Evolutionary conservation across 2,797 vertebrate genomes (phyloP).

Genomic region (Nothura maculosa): DNA sequence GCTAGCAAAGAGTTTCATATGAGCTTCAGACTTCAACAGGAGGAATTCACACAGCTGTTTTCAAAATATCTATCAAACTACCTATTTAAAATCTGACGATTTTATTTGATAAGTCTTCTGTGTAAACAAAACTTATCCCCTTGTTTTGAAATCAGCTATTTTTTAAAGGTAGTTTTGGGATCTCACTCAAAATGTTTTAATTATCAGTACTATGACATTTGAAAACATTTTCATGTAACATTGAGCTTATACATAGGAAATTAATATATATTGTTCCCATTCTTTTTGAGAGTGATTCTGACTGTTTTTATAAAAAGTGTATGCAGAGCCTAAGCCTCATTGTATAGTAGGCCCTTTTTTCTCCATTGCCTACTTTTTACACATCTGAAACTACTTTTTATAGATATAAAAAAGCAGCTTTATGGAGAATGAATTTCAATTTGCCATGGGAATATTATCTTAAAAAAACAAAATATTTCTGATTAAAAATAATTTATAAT

Average conservation of each 20-base stretch:
- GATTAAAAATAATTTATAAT: no score
- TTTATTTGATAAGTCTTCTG: background rate
- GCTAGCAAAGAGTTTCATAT: background rate
- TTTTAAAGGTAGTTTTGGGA: background rate
- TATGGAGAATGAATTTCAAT: background rate
- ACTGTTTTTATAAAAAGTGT: accelerated
- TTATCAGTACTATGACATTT: background rate
- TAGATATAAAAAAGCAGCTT: background rate
- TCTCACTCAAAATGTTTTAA: background rate
- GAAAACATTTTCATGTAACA: background rate
- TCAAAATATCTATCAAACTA: background rate
- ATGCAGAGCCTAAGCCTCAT: background rate
- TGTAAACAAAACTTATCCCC: background rate
- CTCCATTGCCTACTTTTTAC: background rate
- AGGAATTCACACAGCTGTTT: background rate
- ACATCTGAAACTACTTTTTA: background rate
- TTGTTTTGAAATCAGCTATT: background rate
- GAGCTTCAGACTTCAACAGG: background rate
- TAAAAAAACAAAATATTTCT: background rate
- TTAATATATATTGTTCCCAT: background rate
- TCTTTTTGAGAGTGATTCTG: background rate
- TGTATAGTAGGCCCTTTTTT: background rate
- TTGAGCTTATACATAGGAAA: background rate
- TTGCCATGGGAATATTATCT: background rate
- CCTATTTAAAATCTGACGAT: background rate